Conservation (phyloP, 2,888 invertebrate genomes). For the Eupithecia exiguata region DNA sequence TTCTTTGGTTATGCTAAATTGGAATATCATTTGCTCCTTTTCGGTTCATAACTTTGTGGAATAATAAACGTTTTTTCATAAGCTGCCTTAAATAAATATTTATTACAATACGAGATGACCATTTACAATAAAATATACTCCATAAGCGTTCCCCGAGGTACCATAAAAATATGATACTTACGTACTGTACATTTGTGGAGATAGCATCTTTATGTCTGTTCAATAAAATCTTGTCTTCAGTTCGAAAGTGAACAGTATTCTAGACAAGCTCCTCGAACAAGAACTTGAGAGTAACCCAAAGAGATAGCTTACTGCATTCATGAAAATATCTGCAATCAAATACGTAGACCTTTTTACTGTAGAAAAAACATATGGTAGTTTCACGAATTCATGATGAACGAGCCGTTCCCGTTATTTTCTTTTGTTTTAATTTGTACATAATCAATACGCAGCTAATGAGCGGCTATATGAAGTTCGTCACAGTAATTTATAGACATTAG, state of each 20-base stretch:
- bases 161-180: not conserved
- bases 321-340: not conserved
- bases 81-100: no score
- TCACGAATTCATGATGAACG: no score
- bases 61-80: not conserved
- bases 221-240: slow-evolving; percentile 34
- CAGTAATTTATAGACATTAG: no score
- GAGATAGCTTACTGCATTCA: slow-evolving; percentile 22
- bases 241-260: slow-evolving; percentile 31
- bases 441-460: no score
- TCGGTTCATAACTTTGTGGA: not conserved
- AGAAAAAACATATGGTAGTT: no score
- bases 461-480: no score
- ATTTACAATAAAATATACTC: not conserved
- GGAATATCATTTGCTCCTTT: not conserved
- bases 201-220: slow-evolving; percentile 23
- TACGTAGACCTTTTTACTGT: no score
- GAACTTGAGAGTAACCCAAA: not conserved
- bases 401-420: no score
- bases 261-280: slow-evolving; percentile 19
- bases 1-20: no score
- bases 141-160: not conserved
- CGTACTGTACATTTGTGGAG: not conserved
- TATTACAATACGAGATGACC: slow-evolving; percentile 2
- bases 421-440: no score